Evolutionary conservation across 2,888 invertebrate species (phyloP).

Genomic region (Pristionchus exspectatus): DNA sequence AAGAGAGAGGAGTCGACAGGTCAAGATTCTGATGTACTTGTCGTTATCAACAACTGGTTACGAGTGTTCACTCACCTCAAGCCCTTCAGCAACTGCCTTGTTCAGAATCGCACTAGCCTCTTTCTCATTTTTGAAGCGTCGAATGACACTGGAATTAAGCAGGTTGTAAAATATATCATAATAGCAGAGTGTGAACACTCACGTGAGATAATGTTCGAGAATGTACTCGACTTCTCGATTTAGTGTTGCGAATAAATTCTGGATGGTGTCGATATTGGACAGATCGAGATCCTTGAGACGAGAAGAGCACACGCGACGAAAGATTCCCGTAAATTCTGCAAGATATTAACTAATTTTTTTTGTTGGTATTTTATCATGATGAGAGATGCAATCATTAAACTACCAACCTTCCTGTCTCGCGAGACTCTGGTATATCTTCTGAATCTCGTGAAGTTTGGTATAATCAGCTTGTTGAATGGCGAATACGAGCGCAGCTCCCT

Average conservation of each 20-base stretch:
- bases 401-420: conserved; percentile 58
- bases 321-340: conserved; percentile 58
- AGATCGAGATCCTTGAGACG: conserved; percentile 58
- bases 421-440: conserved; percentile 59
- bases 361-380: no score
- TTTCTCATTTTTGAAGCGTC: conserved; percentile 56
- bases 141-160: conserved; percentile 54
- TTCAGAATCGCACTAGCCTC: conserved; percentile 52
- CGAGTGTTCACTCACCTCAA: conserved; percentile 30
- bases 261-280: conserved; percentile 45
- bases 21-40: conserved; percentile 40
- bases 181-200: background rate
- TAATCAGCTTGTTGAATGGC: conserved; percentile 62
- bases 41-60: background rate
- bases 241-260: conserved; percentile 52
- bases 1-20: conserved; percentile 49
- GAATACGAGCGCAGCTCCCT: conserved; percentile 59
- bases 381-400: background rate
- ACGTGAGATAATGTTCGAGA: conserved; percentile 51
- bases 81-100: conserved; percentile 56
- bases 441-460: conserved; percentile 58
- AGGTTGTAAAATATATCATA: background rate
- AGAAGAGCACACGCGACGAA: conserved; percentile 57
- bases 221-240: conserved; percentile 59
- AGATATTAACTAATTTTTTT: background rate